Conservation (phyloP, 2,888 invertebrate species). For the Pammene fasciana region DNA sequence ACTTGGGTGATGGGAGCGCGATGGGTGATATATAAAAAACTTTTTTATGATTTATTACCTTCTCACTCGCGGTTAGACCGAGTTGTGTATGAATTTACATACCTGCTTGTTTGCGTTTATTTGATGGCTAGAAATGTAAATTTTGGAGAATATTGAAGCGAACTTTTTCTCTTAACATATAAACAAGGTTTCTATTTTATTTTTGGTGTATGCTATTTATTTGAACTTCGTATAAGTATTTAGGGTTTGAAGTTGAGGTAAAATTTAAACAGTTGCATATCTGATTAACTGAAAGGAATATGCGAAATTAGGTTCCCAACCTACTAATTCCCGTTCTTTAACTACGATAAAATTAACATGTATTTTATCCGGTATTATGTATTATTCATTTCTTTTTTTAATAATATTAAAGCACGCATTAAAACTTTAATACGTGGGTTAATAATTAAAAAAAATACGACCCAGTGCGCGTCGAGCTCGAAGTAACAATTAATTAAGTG, state of each 20-base stretch:
- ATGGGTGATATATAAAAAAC: conserved; percentile 38
- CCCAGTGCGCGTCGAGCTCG: no score
- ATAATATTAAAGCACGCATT: no score
- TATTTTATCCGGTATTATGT: no score
- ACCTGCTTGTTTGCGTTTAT: conserved; percentile 17
- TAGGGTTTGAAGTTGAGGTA: not conserved
- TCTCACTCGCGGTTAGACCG: conserved; percentile 28
- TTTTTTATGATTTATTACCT: conserved; percentile 40
- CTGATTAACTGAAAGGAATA: no score
- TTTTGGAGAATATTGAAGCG: not conserved
- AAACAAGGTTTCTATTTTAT: conserved; percentile 1
- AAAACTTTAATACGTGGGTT: no score
- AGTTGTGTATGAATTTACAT: conserved; percentile 24
- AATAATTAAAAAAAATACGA: no score
- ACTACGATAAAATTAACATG: no score
- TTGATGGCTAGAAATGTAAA: not conserved
- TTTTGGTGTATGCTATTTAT: not conserved
- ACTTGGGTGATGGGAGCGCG: conserved; percentile 35
- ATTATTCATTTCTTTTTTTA: no score
- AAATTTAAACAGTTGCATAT: no score
- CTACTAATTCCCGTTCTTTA: no score
- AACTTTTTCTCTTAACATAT: not conserved
- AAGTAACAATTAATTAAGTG: no score
- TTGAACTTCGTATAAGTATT: not conserved
- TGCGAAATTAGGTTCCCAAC: no score